Evolutionary conservation across 2,113 vertebrate species (phyloP).

Genomic region (Jaculus jaculus): DNA sequence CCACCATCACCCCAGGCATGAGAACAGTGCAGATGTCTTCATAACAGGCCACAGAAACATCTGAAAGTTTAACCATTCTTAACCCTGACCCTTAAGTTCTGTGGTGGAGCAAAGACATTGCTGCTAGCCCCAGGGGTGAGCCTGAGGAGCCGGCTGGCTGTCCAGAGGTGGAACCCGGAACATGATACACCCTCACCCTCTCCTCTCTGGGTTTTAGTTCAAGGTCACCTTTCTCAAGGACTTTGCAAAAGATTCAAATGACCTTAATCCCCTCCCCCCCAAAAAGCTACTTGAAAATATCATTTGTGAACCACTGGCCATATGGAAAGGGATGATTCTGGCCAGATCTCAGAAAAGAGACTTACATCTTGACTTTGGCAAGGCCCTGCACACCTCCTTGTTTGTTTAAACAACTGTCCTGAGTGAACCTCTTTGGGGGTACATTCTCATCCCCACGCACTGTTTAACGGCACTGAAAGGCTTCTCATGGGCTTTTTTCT

Average conservation of each 20-base stretch:
- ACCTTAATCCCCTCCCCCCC: neutral
- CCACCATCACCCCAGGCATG: neutral
- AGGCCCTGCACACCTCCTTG: neutral
- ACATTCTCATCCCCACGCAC: neutral
- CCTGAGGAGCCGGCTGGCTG: neutral
- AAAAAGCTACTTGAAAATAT: neutral
- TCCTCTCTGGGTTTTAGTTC: neutral
- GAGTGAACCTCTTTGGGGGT: neutral
- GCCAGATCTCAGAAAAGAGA: neutral
- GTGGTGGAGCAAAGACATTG: neutral
- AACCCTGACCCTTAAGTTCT: slow-evolving; percentile 28
- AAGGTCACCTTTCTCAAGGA: neutral
- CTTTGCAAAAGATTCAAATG: slow-evolving; percentile 6
- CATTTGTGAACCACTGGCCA: neutral
- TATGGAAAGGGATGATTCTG: neutral
- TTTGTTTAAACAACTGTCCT: neutral
- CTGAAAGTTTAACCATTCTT: neutral
- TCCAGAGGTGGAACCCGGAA: neutral
- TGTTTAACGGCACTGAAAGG: neutral
- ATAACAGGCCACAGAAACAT: neutral
- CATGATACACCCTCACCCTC: neutral
- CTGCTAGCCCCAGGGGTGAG: neutral
- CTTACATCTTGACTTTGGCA: neutral
- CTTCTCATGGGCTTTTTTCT: neutral
- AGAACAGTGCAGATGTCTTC: neutral